These are phyloP conservation scores for Eira barbara DNA, from an alignment of 2,113 vertebrate genomes.

Conservation along the genomic window DNA sequence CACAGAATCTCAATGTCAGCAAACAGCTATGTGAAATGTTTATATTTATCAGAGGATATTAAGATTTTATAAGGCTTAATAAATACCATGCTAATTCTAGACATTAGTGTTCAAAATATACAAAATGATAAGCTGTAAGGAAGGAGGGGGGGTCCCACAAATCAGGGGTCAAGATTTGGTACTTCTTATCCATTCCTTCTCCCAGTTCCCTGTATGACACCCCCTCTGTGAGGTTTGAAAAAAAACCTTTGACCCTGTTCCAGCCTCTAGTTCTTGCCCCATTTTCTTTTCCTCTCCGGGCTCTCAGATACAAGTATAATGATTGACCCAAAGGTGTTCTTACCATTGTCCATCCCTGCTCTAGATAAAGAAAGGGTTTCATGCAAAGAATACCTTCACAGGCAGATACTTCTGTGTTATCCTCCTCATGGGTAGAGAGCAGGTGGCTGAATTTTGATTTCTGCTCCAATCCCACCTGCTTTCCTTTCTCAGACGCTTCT, in stretches of 20 bases:
- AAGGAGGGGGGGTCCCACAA: neutral
- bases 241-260: neutral
- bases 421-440: slow-evolving; percentile 81
- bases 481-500: slow-evolving; percentile 62
- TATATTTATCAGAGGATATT: neutral
- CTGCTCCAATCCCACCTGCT: slow-evolving; percentile 54
- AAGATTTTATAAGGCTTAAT: neutral
- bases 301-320: neutral
- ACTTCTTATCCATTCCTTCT: neutral
- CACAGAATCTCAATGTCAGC: neutral
- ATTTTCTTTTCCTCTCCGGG: neutral
- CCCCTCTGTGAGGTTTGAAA: neutral
- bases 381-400: slow-evolving; percentile 82
- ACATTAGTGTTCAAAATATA: neutral
- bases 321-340: neutral
- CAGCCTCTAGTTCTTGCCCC: neutral
- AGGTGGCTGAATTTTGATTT: slow-evolving; percentile 80
- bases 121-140: neutral
- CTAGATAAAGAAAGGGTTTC: neutral
- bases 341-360: neutral
- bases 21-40: neutral
- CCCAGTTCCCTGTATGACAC: neutral
- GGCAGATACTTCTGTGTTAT: slow-evolving; percentile 83
- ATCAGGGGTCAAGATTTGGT: neutral
- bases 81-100: neutral